Base-by-base conservation (phyloP, 2,797 vertebrate species). In the Aplochiton taeniatus region DNA sequence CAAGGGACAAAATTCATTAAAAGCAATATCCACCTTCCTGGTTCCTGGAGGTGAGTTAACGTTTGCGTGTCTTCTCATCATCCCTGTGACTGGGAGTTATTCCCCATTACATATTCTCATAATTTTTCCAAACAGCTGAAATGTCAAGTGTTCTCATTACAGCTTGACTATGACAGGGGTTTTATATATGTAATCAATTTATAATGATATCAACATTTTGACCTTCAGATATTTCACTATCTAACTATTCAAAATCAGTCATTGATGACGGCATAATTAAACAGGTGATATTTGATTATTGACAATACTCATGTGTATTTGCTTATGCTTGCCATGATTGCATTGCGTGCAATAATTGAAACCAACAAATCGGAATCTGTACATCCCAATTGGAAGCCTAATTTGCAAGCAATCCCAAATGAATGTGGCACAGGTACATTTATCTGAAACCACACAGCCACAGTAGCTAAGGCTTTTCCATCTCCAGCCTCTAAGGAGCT, bases 221-320 rank as follows among this genome's bases (percentile, higher is more conserved):
- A 82, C 77, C 68, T 77, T 59, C 50, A 18, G 57, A 43, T 54
- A 54, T 52, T 66, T 67, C 13, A n/a, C 14, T 19, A 68, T 53
- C 68, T 76, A 50, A 85, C 72, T 74, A 67, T 66, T 70, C 61
- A 59, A 59, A 46, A 69, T 57, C 49, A 60, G 73, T 75, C 67
- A 3, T 66, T 72, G 62, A 70, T 63, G 13, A 47, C 47, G 16
- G 53, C 16, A 56, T 48, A 49, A 41, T 55, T 69, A 80, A 58
- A 64, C 31, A 31, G 31, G 31, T 31, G 31, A 2, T 31, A 31
- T 31, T 31, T 31, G 31, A 31, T 31, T 31, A 31, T 31, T 31
- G 31, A 6, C 31, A 31, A 31, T 31, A 2, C 31, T 31, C 31
- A 2, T 31, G 31, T 31, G 2, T 31, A 31, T 31, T 31, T 31